Evolutionary conservation across 1,140 invertebrate genomes (phyloP).

Genomic region (Teleogryllus occipitalis): DNA sequence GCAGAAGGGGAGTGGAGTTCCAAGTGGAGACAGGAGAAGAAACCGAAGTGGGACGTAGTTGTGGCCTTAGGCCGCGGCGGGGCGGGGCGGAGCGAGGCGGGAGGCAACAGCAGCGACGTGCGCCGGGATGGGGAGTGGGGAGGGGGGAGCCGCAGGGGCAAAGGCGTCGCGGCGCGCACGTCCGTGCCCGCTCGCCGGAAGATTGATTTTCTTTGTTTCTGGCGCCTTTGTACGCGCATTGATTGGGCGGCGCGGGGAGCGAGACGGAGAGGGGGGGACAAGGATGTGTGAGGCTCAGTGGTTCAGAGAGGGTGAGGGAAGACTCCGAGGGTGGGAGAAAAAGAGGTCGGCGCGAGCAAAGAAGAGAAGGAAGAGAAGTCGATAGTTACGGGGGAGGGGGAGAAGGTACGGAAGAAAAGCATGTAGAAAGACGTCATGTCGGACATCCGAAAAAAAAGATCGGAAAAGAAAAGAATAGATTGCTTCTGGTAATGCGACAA

Average conservation of each 20-base stretch:
- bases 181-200: background rate
- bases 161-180: background rate
- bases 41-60: too few relatives aligned
- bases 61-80: too few relatives aligned
- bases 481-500: too few relatives aligned
- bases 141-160: background rate
- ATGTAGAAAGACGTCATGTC: too few relatives aligned
- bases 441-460: too few relatives aligned
- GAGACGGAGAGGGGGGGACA: background rate
- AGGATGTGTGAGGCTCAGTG: background rate
- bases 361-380: background rate
- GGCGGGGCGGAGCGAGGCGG: too few relatives aligned
- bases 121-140: background rate
- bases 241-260: background rate
- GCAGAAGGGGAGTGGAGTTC: too few relatives aligned
- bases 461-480: too few relatives aligned
- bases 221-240: background rate
- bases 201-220: conserved; percentile 5
- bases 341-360: background rate
- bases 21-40: too few relatives aligned
- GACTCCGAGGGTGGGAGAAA: background rate
- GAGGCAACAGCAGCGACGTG: background rate
- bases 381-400: background rate
- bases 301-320: background rate
- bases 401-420: background rate